Evolutionary conservation across 2,113 vertebrate species (phyloP).

Genomic region (Ranitomeya imitator): DNA sequence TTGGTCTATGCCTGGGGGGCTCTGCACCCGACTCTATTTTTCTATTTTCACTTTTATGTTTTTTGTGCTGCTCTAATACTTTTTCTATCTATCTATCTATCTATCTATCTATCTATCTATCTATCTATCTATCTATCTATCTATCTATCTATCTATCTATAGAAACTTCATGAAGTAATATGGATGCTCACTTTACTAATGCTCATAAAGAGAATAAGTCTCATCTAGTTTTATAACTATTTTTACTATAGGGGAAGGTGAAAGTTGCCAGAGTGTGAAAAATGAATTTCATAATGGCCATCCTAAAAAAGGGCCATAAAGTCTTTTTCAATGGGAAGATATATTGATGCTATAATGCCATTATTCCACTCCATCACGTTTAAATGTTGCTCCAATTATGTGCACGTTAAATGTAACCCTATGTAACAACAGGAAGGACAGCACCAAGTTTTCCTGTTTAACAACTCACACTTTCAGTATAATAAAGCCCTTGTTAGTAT

Average conservation of each 20-base stretch:
- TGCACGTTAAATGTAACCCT: conserved; percentile 86
- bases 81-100: too few relatives aligned
- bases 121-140: not conserved
- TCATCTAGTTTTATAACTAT: conserved; percentile 66
- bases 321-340: conserved; percentile 81
- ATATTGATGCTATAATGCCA: conserved; percentile 81
- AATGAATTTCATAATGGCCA: conserved; percentile 75
- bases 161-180: not conserved
- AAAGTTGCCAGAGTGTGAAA: conserved; percentile 81
- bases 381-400: conserved; percentile 86
- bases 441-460: conserved; percentile 79
- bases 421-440: conserved; percentile 86
- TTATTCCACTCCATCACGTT: conserved; percentile 87
- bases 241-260: conserved; percentile 77
- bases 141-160: not conserved
- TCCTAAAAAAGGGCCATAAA: conserved; percentile 79
- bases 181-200: not conserved
- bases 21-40: too few relatives aligned
- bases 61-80: too few relatives aligned
- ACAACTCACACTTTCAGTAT: conserved; percentile 82
- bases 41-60: too few relatives aligned
- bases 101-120: too few relatives aligned
- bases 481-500: conserved; percentile 86
- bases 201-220: not conserved
- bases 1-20: too few relatives aligned